Conservation (phyloP, 2,888 invertebrate species). For the Patella pellucida region DNA sequence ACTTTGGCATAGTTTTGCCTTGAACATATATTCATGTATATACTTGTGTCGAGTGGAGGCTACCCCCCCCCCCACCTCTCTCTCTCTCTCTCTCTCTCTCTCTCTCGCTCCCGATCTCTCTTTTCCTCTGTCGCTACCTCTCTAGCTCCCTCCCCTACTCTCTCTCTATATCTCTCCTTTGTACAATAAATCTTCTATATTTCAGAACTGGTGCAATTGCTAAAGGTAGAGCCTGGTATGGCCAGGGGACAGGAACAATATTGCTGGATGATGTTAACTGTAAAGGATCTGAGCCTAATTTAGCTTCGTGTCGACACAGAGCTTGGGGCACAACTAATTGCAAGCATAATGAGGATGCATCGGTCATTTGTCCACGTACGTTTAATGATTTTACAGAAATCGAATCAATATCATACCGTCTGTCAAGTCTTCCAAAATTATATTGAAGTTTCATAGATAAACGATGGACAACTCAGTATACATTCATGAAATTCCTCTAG, state of each 20-base stretch:
- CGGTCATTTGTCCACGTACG: slow-evolving; percentile 40
- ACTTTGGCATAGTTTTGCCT: too few relatives aligned
- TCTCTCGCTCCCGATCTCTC: too few relatives aligned
- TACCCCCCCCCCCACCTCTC: too few relatives aligned
- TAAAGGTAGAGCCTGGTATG: slow-evolving; percentile 16
- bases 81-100: neutral
- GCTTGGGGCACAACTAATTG: slow-evolving; percentile 52
- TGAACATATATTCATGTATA: too few relatives aligned
- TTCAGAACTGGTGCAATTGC: slow-evolving; percentile 20
- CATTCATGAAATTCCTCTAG: too few relatives aligned
- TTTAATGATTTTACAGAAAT: neutral
- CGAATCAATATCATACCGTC: too few relatives aligned
- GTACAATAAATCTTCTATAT: neutral
- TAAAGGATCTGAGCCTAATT: slow-evolving; percentile 43
- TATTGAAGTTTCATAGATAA: too few relatives aligned
- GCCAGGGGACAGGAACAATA: slow-evolving; percentile 35
- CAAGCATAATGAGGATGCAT: slow-evolving; percentile 45
- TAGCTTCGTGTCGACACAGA: slow-evolving; percentile 50
- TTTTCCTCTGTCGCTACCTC: too few relatives aligned
- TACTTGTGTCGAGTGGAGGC: too few relatives aligned
- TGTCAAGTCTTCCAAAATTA: too few relatives aligned
- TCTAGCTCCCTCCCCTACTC: neutral
- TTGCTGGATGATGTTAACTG: slow-evolving; percentile 53
- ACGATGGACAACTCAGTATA: too few relatives aligned
- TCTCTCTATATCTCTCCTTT: neutral